A percentile compares a stretch with the other conserved stretches of the same genome.
Evolutionary conservation across 2,797 vertebrate species (phyloP).

Genomic region (Orientallactaga sibirica): DNA sequence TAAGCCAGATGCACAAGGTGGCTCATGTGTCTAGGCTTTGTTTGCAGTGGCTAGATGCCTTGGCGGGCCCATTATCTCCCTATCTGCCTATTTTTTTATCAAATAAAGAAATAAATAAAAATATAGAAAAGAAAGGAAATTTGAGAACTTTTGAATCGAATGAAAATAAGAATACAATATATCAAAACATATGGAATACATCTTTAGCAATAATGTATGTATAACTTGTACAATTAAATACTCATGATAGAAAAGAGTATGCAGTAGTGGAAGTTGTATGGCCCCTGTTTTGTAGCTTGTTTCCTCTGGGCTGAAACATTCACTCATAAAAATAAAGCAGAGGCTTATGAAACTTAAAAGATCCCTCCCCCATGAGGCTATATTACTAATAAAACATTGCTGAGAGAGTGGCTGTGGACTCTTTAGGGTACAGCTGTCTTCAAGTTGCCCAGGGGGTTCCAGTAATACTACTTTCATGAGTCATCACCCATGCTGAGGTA

Average conservation of each 20-base stretch:
- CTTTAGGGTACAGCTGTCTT: not conserved
- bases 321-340: too few relatives aligned
- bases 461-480: not conserved
- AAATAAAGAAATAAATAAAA: not conserved
- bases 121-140: not conserved
- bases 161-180: not conserved
- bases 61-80: too few relatives aligned
- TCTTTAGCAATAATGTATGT: not conserved
- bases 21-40: too few relatives aligned
- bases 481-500: too few relatives aligned
- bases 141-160: not conserved
- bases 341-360: not conserved
- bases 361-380: not conserved
- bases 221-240: slow-evolving; percentile 15
- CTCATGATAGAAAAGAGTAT: not conserved
- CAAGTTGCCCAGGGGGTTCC: not conserved
- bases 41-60: too few relatives aligned
- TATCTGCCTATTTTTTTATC: too few relatives aligned
- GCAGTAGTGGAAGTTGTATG: too few relatives aligned
- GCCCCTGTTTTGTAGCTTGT: not conserved
- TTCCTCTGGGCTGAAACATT: not conserved
- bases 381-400: not conserved
- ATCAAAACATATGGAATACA: not conserved
- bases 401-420: not conserved
- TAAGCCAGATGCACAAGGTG: too few relatives aligned